Evolutionary conservation across 2,113 vertebrate genomes (phyloP).

Genomic region (Lamprotornis superbus): DNA sequence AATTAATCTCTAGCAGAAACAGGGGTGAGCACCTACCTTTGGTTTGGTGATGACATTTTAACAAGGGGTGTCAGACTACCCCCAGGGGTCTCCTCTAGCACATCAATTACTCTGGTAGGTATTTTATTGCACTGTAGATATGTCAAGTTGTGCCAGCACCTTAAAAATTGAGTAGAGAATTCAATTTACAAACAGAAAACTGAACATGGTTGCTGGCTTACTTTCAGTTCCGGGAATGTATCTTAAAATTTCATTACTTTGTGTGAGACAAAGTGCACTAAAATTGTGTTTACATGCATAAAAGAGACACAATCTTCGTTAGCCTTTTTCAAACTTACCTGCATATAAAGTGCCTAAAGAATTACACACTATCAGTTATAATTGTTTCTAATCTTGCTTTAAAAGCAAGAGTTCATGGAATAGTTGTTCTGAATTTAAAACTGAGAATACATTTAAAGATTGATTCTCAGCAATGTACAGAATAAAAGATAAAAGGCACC

Average conservation of each 20-base stretch:
- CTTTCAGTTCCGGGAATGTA: slow-evolving; percentile 23
- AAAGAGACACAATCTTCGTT: background rate
- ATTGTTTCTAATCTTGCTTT: slow-evolving; percentile 25
- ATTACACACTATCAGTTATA: background rate
- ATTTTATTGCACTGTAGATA: slow-evolving; percentile 34
- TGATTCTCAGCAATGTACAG: background rate
- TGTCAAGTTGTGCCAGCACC: slow-evolving; percentile 33
- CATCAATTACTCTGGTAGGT: background rate
- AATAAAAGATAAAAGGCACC: background rate
- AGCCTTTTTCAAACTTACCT: slow-evolving; percentile 18
- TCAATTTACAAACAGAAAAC: slow-evolving; percentile 66
- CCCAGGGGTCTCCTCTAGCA: background rate
- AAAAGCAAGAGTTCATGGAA: background rate
- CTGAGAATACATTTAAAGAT: background rate
- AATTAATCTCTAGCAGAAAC: background rate
- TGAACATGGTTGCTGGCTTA: slow-evolving; percentile 50
- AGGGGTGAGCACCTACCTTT: background rate
- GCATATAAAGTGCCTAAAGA: background rate
- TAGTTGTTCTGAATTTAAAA: background rate
- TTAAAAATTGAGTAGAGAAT: slow-evolving; percentile 42
- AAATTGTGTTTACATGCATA: slow-evolving; percentile 21
- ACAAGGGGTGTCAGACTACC: background rate
- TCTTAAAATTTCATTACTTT: slow-evolving; percentile 63
- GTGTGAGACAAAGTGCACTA: background rate
- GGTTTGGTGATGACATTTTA: slow-evolving; percentile 4